Conservation (phyloP, 2,113 vertebrate genomes). For the Genyomyrus donnyi region DNA sequence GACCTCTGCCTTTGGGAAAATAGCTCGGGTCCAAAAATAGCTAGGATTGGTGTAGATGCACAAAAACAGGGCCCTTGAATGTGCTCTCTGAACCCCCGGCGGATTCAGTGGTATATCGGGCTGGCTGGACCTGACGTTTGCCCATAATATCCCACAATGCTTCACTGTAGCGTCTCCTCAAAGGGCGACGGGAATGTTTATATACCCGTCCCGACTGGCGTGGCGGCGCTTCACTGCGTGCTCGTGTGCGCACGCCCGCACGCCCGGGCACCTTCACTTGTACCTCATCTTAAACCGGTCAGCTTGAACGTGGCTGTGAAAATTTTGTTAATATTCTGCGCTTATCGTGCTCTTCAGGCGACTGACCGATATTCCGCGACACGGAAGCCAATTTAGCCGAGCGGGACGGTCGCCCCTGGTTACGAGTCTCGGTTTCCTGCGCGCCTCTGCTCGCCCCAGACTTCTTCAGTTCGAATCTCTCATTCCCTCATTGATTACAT, state of each 20-base stretch:
- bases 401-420: neutral
- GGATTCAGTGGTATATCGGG: conserved; percentile 1
- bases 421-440: neutral
- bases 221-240: neutral
- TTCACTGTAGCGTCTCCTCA: conserved; percentile 52
- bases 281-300: conserved; percentile 22
- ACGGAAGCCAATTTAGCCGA: neutral
- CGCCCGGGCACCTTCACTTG: no score
- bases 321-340: conserved; percentile 28
- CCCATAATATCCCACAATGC: conserved; percentile 7
- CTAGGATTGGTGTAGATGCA: conserved; percentile 50
- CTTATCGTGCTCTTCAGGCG: neutral
- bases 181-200: conserved; percentile 35
- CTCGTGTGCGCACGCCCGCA: conserved; percentile 5
- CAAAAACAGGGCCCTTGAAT: conserved; percentile 38
- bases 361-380: neutral
- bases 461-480: conserved; percentile 18
- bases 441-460: conserved; percentile 29
- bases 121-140: neutral
- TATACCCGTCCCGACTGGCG: conserved; percentile 38
- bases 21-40: conserved; percentile 60
- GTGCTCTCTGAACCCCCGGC: conserved; percentile 37
- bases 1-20: conserved; percentile 48
- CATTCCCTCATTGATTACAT: conserved; percentile 54
- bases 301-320: conserved; percentile 21